Percentiles rank a stretch among this genome's conserved stretches.
phyloP scores from a whole-genome alignment of 2,113 vertebrate species.

The Albula glossodonta region DNA sequence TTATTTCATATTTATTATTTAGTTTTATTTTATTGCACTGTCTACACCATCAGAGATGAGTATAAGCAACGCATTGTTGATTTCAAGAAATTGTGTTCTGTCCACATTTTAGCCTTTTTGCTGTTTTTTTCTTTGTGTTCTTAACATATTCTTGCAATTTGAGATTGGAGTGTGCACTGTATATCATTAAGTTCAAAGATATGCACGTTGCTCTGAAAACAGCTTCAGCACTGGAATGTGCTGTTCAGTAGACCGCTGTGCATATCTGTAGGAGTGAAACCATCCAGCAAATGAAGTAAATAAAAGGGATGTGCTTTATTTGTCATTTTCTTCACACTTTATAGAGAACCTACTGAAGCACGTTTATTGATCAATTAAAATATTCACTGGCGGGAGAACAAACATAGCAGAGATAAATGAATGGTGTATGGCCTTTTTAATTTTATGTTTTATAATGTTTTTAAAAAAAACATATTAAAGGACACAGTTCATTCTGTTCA shows the following conservation, averaged over 20 bases:
- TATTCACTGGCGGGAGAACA: neutral
- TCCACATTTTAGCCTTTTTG: neutral
- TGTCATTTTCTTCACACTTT: constrained; percentile 16
- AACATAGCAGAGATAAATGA: neutral
- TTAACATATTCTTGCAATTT: neutral
- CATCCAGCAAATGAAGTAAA: constrained; percentile 1
- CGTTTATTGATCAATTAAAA: constrained; percentile 14
- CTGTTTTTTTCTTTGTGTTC: neutral
- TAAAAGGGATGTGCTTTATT: neutral
- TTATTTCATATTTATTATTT: neutral
- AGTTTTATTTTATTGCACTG: neutral
- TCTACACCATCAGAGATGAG: neutral
- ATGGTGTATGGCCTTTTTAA: neutral
- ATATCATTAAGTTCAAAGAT: neutral
- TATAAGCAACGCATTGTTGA: neutral
- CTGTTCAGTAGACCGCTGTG: neutral
- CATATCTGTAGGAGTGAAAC: neutral
- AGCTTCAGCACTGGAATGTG: neutral
- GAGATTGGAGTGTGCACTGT: neutral
- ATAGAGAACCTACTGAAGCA: neutral
- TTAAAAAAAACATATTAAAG: neutral
- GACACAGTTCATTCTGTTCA: neutral
- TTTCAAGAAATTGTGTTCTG: neutral
- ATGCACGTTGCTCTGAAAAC: neutral
- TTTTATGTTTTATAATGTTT: neutral